Evolutionary conservation across 1,140 invertebrate genomes (phyloP).

Genomic region (Trissolcus basalis): DNA sequence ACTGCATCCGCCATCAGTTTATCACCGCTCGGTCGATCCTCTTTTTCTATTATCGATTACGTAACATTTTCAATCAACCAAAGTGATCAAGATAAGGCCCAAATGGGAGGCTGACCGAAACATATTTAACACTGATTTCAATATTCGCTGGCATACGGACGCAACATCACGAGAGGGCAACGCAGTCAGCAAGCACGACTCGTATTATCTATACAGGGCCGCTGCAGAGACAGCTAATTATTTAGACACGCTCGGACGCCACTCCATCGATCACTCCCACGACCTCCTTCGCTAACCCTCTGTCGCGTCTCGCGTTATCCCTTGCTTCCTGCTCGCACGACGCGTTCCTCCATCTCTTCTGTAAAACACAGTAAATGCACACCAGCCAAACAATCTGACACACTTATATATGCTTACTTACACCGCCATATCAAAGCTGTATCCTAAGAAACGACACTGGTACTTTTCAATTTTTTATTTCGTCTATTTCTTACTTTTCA

Average conservation of each 20-base stretch:
- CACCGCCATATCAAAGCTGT: no score
- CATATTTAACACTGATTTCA: slow-evolving; percentile 6
- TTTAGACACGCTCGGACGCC: slow-evolving; percentile 75
- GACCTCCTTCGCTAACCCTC: slow-evolving; percentile 51
- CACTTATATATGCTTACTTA: slow-evolving; percentile 37
- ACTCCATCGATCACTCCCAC: slow-evolving; percentile 73
- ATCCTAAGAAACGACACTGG: no score
- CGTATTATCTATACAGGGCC: slow-evolving; percentile 67
- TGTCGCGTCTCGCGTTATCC: slow-evolving; percentile 22
- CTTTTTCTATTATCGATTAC: slow-evolving; percentile 16
- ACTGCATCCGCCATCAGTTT: slow-evolving; percentile 1
- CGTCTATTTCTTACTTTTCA: no score
- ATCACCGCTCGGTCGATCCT: slow-evolving; percentile 10
- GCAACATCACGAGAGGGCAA: slow-evolving; percentile 56
- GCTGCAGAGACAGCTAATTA: slow-evolving; percentile 75
- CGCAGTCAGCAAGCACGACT: slow-evolving; percentile 65
- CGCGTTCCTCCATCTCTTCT: slow-evolving; percentile 9
- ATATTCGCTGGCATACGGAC: slow-evolving; percentile 19
- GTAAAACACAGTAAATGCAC: slow-evolving; percentile 22
- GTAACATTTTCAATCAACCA: slow-evolving; percentile 16
- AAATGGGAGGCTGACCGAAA: slow-evolving; percentile 11
- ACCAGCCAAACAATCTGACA: slow-evolving; percentile 40
- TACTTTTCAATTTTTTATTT: no score
- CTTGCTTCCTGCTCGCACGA: slow-evolving; percentile 23
- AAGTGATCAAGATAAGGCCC: slow-evolving; percentile 19